A percentile compares a stretch with the other conserved stretches of the same genome.
Conservation (phyloP, 2,888 invertebrate genomes). For the Microplitis manilae region DNA sequence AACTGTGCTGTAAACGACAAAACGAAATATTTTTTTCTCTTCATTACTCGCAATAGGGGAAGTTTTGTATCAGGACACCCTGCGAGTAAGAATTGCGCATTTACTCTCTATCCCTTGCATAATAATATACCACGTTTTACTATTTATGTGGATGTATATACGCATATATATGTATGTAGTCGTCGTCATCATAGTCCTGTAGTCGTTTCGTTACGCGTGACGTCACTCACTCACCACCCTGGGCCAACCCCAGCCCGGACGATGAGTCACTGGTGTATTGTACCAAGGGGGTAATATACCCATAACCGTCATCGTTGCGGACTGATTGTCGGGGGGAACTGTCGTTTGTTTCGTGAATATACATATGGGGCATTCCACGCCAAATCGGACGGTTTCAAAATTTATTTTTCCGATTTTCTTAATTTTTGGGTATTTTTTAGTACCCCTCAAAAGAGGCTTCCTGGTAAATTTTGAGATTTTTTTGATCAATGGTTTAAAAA, state of each 20-base stretch:
- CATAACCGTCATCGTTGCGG: conserved; percentile 45
- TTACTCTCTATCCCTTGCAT: conserved; percentile 31
- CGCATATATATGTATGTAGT: background rate
- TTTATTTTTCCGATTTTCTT: too few relatives aligned
- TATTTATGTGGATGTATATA: background rate
- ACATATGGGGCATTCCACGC: too few relatives aligned
- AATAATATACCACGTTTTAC: conserved; percentile 11
- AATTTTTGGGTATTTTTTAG: too few relatives aligned
- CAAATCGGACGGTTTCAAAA: too few relatives aligned
- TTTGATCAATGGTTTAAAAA: too few relatives aligned
- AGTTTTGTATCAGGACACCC: conserved; percentile 21
- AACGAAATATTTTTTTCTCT: conserved; percentile 4
- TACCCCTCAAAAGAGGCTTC: too few relatives aligned
- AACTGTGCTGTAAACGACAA: background rate
- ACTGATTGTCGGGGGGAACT: conserved; percentile 18
- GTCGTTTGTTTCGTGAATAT: conserved; percentile 13
- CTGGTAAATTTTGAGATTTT: too few relatives aligned
- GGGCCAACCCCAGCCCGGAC: conserved; percentile 46
- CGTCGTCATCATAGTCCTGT: conserved; percentile 11
- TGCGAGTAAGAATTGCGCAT: conserved; percentile 30
- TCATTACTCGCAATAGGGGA: conserved; percentile 11
- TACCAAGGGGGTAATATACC: conserved; percentile 51
- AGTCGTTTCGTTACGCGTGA: conserved; percentile 38
- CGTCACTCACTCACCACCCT: conserved; percentile 42
- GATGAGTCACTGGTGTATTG: conserved; percentile 51